Evolutionary conservation across 2,113 vertebrate species (phyloP).

Genomic region (Falco punctatus): DNA sequence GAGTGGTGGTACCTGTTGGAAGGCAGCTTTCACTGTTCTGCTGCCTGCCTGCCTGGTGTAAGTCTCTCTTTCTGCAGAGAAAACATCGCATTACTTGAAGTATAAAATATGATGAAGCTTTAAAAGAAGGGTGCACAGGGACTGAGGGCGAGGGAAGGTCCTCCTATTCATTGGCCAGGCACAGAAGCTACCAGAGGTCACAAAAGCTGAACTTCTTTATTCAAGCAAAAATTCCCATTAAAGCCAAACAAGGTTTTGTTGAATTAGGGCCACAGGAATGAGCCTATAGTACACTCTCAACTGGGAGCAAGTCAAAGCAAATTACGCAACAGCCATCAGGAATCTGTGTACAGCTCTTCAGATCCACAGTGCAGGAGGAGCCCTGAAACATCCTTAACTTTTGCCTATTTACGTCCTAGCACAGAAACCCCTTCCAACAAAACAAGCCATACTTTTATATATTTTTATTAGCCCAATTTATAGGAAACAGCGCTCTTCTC

Average conservation of each 20-base stretch:
- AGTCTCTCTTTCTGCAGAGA: background rate
- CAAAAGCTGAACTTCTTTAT: conserved; percentile 19
- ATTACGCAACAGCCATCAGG: conserved; percentile 54
- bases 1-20: background rate
- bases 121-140: background rate
- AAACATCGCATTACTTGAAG: background rate
- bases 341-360: conserved; percentile 6
- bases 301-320: conserved; percentile 50
- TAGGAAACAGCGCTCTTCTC: conserved; percentile 21
- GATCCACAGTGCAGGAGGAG: background rate
- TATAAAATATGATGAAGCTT: background rate
- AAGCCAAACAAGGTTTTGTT: conserved; percentile 24
- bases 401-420: conserved; percentile 41
- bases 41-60: background rate
- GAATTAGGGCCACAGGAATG: conserved; percentile 2
- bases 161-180: background rate
- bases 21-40: background rate
- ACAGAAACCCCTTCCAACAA: conserved; percentile 37
- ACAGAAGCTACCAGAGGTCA: conserved; percentile 15
- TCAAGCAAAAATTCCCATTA: conserved; percentile 4
- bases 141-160: background rate
- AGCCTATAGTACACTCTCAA: background rate
- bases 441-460: conserved; percentile 33
- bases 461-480: conserved; percentile 33
- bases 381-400: conserved; percentile 45